A percentile compares a stretch with the other conserved stretches of the same genome.
Conservation (phyloP, 2,797 vertebrate genomes). For the Acrocephalus scirpaceus region DNA sequence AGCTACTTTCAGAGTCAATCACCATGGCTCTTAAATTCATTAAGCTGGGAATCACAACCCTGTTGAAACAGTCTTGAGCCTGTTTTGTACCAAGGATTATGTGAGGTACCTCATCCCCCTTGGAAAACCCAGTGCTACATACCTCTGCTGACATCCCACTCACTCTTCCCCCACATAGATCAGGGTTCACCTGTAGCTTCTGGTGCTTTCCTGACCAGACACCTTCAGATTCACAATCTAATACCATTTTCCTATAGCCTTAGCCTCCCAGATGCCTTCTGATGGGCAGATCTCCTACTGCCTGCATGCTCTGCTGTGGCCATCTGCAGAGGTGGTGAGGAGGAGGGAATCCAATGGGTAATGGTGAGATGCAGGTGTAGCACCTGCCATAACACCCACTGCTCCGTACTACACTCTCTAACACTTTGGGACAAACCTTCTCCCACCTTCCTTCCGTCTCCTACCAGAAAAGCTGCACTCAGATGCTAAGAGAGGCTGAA, state of each 20-base stretch:
- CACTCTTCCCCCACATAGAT: neutral
- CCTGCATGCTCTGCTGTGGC: accelerated
- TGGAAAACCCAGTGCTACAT: accelerated
- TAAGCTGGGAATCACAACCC: neutral
- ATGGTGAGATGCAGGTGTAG: neutral
- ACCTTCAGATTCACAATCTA: neutral
- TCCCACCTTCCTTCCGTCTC: neutral
- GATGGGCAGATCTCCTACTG: neutral
- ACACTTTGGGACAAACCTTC: neutral
- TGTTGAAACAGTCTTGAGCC: accelerated
- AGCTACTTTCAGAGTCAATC: neutral
- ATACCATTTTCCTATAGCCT: neutral
- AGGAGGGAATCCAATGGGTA: neutral
- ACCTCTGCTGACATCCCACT: neutral
- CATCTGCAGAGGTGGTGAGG: neutral
- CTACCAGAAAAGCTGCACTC: neutral
- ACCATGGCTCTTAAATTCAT: accelerated
- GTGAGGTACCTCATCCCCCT: neutral
- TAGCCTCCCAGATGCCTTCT: neutral
- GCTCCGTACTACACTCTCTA: neutral
- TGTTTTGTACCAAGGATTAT: neutral
- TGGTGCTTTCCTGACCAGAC: neutral
- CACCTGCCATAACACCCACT: neutral
- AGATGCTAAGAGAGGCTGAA: neutral
- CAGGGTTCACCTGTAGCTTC: neutral